These are phyloP conservation scores for Triplophysa dalaica DNA, from an alignment of 2,113 vertebrate genomes.

Conservation along the genomic window DNA sequence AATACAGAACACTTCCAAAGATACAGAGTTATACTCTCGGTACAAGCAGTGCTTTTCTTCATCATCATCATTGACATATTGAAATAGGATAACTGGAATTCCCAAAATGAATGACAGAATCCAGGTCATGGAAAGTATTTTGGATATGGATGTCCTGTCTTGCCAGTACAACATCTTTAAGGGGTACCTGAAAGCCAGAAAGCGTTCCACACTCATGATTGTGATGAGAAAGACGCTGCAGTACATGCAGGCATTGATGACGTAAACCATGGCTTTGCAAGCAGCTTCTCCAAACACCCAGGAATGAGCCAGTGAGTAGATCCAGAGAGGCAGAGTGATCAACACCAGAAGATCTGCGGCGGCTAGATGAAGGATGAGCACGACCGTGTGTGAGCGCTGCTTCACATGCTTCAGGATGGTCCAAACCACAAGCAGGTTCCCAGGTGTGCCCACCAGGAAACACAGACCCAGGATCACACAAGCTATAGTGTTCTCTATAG, in stretches of 20 bases:
- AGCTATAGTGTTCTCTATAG: not conserved
- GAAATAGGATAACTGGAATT: conserved; percentile 50
- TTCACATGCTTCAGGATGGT: conserved; percentile 73
- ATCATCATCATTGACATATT: not conserved
- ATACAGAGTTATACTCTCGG: conserved; percentile 32
- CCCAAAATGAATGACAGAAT: conserved; percentile 59
- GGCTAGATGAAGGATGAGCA: conserved; percentile 75
- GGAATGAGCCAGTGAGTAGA: conserved; percentile 70
- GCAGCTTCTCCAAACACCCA: conserved; percentile 73
- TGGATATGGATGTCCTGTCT: conserved; percentile 29
- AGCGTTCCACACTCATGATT: conserved; percentile 75
- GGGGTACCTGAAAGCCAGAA: conserved; percentile 71
- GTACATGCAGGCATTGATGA: conserved; percentile 75
- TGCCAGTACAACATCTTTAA: conserved; percentile 62
- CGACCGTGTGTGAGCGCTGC: conserved; percentile 72
- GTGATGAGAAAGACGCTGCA: conserved; percentile 77
- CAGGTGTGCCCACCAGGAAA: conserved; percentile 71
- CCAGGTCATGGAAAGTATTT: conserved; percentile 56
- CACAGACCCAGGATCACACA: conserved; percentile 67
- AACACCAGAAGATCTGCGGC: conserved; percentile 74
- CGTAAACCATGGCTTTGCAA: conserved; percentile 72
- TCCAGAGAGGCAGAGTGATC: conserved; percentile 78
- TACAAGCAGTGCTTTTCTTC: conserved; percentile 44
- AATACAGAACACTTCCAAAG: conserved; percentile 43
- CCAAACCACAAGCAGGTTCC: conserved; percentile 78